A percentile compares a stretch with the other conserved stretches of the same genome.
These are phyloP conservation scores for Argentina silus DNA, from an alignment of 2,797 vertebrate species.

Conservation along the genomic window DNA sequence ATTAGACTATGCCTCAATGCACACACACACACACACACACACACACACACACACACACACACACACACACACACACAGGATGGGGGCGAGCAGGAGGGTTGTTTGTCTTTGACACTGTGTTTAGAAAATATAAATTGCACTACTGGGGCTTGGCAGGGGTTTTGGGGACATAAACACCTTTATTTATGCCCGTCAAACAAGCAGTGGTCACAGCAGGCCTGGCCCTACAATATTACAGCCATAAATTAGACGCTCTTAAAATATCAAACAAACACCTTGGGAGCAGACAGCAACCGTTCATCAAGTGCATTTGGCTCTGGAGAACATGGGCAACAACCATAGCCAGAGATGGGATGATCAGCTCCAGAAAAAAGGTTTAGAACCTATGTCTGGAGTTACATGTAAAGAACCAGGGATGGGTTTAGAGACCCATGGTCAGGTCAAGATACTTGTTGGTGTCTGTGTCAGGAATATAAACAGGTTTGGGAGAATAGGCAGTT, in stretches of 20 bases:
- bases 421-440: too few species aligned
- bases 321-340: not conserved
- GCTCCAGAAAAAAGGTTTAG: not conserved
- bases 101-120: conserved; percentile 15
- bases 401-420: not conserved
- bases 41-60: conserved; percentile 13
- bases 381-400: not conserved
- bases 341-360: conserved; percentile 14
- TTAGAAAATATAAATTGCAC: conserved; percentile 32
- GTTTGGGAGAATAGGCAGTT: too few species aligned
- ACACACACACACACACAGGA: conserved; percentile 15
- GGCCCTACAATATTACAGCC: conserved; percentile 29
- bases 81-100: not conserved
- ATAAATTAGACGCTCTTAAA: conserved; percentile 42
- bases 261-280: conserved; percentile 24
- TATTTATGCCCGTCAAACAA: conserved; percentile 23
- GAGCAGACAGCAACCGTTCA: conserved; percentile 13
- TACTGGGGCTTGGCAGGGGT: conserved; percentile 11
- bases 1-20: not conserved
- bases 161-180: conserved; percentile 23
- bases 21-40: not conserved
- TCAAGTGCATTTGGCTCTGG: not conserved
- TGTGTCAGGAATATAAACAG: too few species aligned
- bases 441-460: too few species aligned
- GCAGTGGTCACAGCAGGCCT: conserved; percentile 12